These are phyloP conservation scores for Turdus rufiventris DNA, from an alignment of 2,113 vertebrate species.

Conservation along the genomic window DNA sequence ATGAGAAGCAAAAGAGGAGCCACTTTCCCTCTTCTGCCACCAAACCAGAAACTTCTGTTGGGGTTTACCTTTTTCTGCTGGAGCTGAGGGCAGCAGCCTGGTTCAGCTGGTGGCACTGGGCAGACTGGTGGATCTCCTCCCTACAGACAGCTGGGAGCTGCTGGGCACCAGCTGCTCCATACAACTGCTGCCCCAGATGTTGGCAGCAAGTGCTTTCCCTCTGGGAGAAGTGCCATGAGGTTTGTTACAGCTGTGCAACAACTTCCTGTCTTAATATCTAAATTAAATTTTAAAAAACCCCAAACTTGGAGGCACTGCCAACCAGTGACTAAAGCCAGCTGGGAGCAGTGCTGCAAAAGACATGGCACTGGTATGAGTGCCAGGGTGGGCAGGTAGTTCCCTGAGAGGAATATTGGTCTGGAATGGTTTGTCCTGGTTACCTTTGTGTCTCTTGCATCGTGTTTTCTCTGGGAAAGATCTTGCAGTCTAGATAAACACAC, in stretches of 20 bases:
- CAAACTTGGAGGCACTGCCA: neutral
- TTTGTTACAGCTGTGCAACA: neutral
- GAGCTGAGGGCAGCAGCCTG: neutral
- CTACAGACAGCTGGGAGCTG: neutral
- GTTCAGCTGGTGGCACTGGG: neutral
- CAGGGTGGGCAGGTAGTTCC: neutral
- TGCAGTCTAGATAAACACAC: neutral
- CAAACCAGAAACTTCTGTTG: neutral
- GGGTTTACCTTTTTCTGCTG: neutral
- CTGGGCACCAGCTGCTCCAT: neutral
- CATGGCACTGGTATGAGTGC: neutral
- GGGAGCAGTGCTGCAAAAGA: neutral
- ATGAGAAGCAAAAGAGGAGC: neutral
- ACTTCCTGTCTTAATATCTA: neutral
- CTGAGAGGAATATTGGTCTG: neutral
- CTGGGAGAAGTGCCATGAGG: neutral
- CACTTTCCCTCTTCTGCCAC: neutral
- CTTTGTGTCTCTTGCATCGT: neutral
- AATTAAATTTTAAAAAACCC: neutral
- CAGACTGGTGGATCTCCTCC: neutral
- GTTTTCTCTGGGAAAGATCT: neutral
- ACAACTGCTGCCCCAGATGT: slow-evolving; percentile 6
- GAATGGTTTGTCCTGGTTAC: neutral
- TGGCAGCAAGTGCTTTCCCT: neutral
- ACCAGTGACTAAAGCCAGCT: neutral